phyloP scores from a whole-genome alignment of 2,113 vertebrate genomes.

The Picathartes gymnocephalus region DNA sequence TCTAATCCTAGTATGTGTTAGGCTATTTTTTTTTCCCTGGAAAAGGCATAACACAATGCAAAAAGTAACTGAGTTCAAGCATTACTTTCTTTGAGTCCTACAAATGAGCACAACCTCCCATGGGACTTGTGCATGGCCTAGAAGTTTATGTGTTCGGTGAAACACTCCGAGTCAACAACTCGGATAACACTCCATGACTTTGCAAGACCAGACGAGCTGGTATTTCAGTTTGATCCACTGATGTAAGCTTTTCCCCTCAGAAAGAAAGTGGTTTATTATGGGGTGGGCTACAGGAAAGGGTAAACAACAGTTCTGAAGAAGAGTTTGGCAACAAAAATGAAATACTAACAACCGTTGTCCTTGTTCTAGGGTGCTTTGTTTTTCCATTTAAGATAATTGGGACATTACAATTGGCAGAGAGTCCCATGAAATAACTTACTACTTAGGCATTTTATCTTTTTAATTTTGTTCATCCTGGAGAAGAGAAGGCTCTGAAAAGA shows the following conservation, averaged over 20 bases:
- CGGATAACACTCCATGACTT: accelerated
- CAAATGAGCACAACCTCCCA: neutral
- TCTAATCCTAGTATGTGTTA: neutral
- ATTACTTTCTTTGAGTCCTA: neutral
- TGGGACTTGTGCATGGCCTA: neutral
- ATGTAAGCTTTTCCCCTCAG: neutral
- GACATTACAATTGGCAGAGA: neutral
- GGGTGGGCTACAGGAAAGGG: neutral
- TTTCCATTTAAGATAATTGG: neutral
- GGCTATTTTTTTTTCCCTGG: neutral
- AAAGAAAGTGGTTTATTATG: neutral
- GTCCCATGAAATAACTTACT: neutral
- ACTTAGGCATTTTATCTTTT: neutral
- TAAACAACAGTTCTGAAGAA: neutral
- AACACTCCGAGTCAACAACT: accelerated
- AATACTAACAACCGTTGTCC: neutral
- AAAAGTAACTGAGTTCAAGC: neutral
- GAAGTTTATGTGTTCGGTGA: neutral
- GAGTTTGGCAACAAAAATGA: neutral
- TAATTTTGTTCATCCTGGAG: neutral
- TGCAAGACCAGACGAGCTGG: accelerated
- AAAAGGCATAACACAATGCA: neutral
- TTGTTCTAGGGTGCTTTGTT: neutral
- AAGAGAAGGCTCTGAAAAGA: neutral
- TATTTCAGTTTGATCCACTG: neutral